Evolutionary conservation across 2,888 invertebrate species (phyloP).

Genomic region (Strigamia maritima): DNA sequence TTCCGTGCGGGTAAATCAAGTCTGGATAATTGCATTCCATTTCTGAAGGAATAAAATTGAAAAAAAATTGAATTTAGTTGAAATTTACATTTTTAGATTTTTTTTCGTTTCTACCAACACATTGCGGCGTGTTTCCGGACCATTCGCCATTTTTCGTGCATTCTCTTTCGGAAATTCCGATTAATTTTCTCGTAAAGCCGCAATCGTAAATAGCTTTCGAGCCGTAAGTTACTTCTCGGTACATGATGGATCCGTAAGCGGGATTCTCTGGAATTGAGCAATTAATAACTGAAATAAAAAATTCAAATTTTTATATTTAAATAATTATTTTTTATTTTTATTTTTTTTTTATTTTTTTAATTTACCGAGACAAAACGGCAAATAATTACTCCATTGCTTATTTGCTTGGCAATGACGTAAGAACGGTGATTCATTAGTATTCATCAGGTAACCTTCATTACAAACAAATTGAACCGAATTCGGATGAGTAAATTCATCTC

Average conservation of each 20-base stretch:
- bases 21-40: not conserved
- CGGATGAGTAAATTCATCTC: not conserved
- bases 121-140: conserved; percentile 11
- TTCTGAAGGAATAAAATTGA: not conserved
- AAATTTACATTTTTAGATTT: not conserved
- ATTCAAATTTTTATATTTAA: not conserved
- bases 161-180: not conserved
- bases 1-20: not conserved
- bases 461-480: conserved; percentile 12
- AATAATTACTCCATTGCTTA: conserved; percentile 27
- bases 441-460: conserved; percentile 31
- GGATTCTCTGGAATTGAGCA: conserved; percentile 22
- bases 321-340: not conserved
- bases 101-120: conserved; percentile 19
- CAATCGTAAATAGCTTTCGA: conserved; percentile 22
- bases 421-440: not conserved
- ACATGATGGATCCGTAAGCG: not conserved
- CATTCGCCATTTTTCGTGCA: conserved; percentile 15
- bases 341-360: not conserved
- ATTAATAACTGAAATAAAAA: conserved; percentile 31
- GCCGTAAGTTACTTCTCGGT: not conserved
- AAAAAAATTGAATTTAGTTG: not conserved
- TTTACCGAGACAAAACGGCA: conserved; percentile 17
- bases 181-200: not conserved
- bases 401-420: conserved; percentile 34